Conservation (phyloP, 2,797 vertebrate genomes). For the Xyrichtys novacula region DNA sequence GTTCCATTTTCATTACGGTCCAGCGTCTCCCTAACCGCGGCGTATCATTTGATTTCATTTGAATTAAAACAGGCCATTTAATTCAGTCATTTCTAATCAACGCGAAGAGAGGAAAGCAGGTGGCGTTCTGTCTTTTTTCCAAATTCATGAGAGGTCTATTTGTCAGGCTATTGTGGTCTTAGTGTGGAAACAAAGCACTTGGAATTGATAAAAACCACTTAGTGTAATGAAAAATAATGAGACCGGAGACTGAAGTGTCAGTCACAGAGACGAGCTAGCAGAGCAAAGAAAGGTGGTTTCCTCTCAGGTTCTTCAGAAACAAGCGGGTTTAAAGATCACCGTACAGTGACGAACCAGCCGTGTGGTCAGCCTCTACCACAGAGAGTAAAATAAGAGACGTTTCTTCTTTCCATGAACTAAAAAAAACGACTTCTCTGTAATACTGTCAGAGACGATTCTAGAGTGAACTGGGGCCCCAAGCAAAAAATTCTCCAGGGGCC, state of each 20-base stretch:
- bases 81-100: conserved; percentile 80
- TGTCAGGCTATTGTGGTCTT: conserved; percentile 58
- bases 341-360: no score
- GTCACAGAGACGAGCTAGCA: conserved; percentile 7
- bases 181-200: conserved; percentile 67
- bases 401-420: no score
- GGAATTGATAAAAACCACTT: conserved; percentile 66
- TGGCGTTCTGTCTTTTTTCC: conserved; percentile 59
- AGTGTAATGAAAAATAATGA: conserved; percentile 64
- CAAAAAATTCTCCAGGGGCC: no score
- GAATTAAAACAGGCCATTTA: conserved; percentile 77
- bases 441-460: no score
- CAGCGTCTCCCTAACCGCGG: conserved; percentile 55
- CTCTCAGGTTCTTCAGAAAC: not conserved
- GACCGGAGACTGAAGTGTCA: conserved; percentile 34
- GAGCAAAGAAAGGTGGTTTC: not conserved
- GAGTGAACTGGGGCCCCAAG: no score
- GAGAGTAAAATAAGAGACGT: no score
- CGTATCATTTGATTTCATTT: conserved; percentile 81
- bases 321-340: not conserved
- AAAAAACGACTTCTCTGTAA: no score
- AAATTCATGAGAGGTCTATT: conserved; percentile 63
- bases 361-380: no score
- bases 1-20: conserved; percentile 76
- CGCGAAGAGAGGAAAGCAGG: conserved; percentile 71